phyloP scores from a whole-genome alignment of 1,140 invertebrate genomes.

The Episyrphus balteatus region DNA sequence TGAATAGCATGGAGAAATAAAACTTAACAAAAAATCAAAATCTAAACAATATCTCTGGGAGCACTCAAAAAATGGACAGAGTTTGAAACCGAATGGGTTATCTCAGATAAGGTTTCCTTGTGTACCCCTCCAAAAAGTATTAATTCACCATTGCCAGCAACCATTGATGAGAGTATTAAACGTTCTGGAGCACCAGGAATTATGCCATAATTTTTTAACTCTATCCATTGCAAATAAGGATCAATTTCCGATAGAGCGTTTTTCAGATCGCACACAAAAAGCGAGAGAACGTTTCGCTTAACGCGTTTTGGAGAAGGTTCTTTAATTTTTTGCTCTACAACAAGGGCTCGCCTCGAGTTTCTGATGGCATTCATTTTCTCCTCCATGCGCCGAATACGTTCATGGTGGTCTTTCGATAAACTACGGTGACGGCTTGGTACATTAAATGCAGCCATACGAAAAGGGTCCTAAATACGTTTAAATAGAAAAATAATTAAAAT shows the following conservation, averaged over 20 bases:
- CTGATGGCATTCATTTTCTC: slow-evolving; percentile 35
- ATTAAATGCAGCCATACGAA: slow-evolving; percentile 35
- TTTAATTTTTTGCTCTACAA: slow-evolving; percentile 12
- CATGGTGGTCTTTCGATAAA: slow-evolving; percentile 30
- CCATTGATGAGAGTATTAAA: slow-evolving; percentile 78
- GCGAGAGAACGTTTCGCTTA: slow-evolving; percentile 53
- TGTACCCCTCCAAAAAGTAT: slow-evolving; percentile 91
- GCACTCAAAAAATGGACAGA: slow-evolving; percentile 68
- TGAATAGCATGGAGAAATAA: neutral
- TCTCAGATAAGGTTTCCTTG: slow-evolving; percentile 51
- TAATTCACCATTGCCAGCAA: slow-evolving; percentile 79
- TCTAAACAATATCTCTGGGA: slow-evolving; percentile 58
- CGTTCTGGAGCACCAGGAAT: slow-evolving; percentile 66
- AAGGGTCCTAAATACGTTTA: slow-evolving; percentile 24
- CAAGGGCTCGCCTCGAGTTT: slow-evolving; percentile 24
- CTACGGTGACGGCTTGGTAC: slow-evolving; percentile 26
- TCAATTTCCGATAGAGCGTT: slow-evolving; percentile 46
- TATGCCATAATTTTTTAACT: slow-evolving; percentile 48
- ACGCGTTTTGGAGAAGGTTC: slow-evolving; percentile 37
- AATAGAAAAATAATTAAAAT: neutral
- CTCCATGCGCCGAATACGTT: slow-evolving; percentile 34
- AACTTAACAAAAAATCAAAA: neutral
- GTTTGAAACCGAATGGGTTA: slow-evolving; percentile 59
- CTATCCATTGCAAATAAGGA: slow-evolving; percentile 63
- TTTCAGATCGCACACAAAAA: slow-evolving; percentile 81